A percentile compares a stretch with the other conserved stretches of the same genome.
phyloP scores from a whole-genome alignment of 1,140 invertebrate species.

The Gonatopus flavifemur region DNA sequence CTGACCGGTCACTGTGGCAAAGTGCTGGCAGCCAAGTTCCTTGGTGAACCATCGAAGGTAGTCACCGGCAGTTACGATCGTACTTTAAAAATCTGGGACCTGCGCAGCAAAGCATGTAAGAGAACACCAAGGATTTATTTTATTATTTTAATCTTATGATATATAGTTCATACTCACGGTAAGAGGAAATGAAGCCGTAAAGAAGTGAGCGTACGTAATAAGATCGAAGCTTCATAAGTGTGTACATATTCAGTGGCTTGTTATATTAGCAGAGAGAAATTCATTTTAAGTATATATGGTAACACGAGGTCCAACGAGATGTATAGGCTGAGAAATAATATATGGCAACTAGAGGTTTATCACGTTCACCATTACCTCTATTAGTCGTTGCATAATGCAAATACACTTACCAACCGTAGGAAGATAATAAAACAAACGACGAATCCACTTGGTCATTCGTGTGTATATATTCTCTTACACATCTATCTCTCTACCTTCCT shows the following conservation, averaged over 20 bases:
- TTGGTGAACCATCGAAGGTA: slow-evolving; percentile 84
- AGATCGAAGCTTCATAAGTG: too few relatives aligned
- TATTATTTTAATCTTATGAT: too few relatives aligned
- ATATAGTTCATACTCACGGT: too few relatives aligned
- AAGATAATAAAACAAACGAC: slow-evolving; percentile 49
- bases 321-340: slow-evolving; percentile 29
- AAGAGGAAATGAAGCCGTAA: background rate
- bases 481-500: too few relatives aligned
- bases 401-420: slow-evolving; percentile 40
- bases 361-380: slow-evolving; percentile 47
- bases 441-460: slow-evolving; percentile 45
- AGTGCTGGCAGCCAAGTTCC: slow-evolving; percentile 91
- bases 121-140: too few relatives aligned
- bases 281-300: slow-evolving; percentile 15
- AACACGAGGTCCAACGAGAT: slow-evolving; percentile 3
- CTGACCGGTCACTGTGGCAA: slow-evolving; percentile 95
- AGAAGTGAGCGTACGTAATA: too few relatives aligned
- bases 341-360: slow-evolving; percentile 32
- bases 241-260: too few relatives aligned
- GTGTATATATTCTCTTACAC: slow-evolving; percentile 35
- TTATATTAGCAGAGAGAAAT: slow-evolving; percentile 9
- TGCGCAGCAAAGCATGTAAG: slow-evolving; percentile 90
- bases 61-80: slow-evolving; percentile 94
- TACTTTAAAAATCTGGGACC: slow-evolving; percentile 96
- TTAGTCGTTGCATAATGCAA: slow-evolving; percentile 48